Conservation (phyloP, 2,888 invertebrate species). For the Cheilosia pagana region DNA sequence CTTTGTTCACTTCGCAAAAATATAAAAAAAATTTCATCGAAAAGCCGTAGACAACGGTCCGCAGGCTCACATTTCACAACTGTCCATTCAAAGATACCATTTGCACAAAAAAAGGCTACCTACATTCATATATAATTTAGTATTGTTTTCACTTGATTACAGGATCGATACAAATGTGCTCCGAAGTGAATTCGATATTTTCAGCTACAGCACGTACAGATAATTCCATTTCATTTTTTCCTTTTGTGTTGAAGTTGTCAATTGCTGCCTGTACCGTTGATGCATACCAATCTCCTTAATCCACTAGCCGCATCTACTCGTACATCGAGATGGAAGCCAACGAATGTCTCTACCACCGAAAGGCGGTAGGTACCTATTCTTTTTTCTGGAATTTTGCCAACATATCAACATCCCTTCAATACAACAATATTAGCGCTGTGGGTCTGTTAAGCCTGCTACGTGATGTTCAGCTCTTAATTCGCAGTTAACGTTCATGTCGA, state of each 20-base stretch:
- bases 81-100: too few species aligned
- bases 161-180: conserved; percentile 33
- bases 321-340: conserved; percentile 2
- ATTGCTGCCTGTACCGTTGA: conserved; percentile 42
- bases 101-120: too few species aligned
- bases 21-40: too few species aligned
- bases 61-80: too few species aligned
- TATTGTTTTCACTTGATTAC: conserved; percentile 42
- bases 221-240: conserved; percentile 48
- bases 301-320: conserved; percentile 30
- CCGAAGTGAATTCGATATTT: conserved; percentile 52
- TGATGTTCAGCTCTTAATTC: conserved; percentile 54
- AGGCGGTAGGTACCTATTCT: background rate
- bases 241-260: conserved; percentile 51
- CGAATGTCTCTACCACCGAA: background rate
- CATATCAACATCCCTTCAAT: conserved; percentile 34
- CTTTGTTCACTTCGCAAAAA: too few species aligned
- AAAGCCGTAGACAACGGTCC: too few species aligned
- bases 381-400: conserved; percentile 40
- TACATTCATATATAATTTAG: too few species aligned
- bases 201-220: conserved; percentile 40
- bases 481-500: conserved; percentile 33
- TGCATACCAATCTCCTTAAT: conserved; percentile 61
- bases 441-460: conserved; percentile 55
- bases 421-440: conserved; percentile 46